Evolutionary conservation across 1,140 invertebrate species (phyloP), one percentile per base, ranked within the genome.

Genomic region (Pogonomyrmex barbatus): DNA sequence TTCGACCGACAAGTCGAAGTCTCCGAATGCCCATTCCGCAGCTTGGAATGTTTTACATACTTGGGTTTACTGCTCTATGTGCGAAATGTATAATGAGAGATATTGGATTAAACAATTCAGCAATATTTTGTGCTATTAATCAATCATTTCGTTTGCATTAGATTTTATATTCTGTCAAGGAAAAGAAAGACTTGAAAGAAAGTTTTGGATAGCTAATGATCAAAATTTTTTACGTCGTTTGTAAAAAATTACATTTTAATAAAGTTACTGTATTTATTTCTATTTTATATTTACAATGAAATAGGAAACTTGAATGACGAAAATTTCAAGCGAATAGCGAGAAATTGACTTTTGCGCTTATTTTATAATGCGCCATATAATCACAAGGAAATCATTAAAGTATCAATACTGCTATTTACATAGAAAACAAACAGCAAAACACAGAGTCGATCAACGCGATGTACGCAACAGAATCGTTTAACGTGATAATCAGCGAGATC

Each of bases 401-500:
- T 58, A 82, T 82, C 67, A 82, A 73, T 81, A 71, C 56, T 54
- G 12, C 24, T 56, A 58, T 73, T 82, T 60, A 4, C 39, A 9
- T 1, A n/a, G 52, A 36, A 60, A 47, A 47, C 42, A 82, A 73
- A 71, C 12, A 82, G 33, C 47, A 30, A 54, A 42, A 79, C 47
- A 5, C 10, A 8, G 12, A 30, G 10, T 24, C 24, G n/a, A 33
- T 3, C 39, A 47, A 71, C 30, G 54, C 65, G 45, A 50, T 17
- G 6, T 47, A 73, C 52, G 39, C 54, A 17, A 45, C 8, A 30
- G 36, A 47, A 83, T 47, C 56, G 54, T 60, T 83, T 73, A 83
- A 75, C 36, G 68, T 33, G 67, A 83, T 83, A 83, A 83, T 83
- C 68, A 75, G 47, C 33, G 42, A 24, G 30, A 63, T 75, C 54